Percentiles rank a stretch among this genome's conserved stretches.
Conservation (phyloP, 2,797 vertebrate species). For the Sebastiscus tertius region DNA sequence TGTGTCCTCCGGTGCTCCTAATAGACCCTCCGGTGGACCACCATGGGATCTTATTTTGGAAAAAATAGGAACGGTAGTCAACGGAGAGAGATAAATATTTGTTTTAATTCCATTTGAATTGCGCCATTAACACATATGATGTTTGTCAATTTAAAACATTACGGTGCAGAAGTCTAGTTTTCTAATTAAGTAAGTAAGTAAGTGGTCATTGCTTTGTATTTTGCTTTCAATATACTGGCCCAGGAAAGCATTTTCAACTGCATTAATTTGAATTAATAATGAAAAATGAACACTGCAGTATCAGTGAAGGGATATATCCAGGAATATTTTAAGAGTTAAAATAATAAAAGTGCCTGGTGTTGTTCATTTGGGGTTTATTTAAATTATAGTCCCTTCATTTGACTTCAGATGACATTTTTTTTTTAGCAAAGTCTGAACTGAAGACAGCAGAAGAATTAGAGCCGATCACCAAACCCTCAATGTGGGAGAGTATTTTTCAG, state of each 20-base stretch:
- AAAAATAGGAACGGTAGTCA: too few species aligned
- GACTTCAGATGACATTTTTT: slow-evolving; percentile 4
- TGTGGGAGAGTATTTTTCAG: slow-evolving; percentile 15
- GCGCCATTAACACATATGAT: too few species aligned
- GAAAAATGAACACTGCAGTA: background rate
- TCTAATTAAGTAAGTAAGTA: too few species aligned
- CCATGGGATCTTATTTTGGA: too few species aligned
- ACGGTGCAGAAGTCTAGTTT: too few species aligned
- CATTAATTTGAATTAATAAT: background rate
- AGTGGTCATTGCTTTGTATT: background rate
- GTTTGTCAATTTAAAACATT: too few species aligned
- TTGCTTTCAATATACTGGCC: background rate
- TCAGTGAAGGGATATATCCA: background rate
- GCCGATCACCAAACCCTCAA: background rate
- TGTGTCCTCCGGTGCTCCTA: too few species aligned
- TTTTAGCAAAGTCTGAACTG: background rate
- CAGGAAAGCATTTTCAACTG: background rate
- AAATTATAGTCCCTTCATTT: background rate
- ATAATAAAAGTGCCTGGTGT: background rate
- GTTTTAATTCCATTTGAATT: too few species aligned
- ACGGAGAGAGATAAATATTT: too few species aligned
- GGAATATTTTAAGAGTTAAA: background rate
- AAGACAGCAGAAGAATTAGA: background rate
- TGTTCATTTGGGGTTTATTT: background rate
- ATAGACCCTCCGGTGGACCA: too few species aligned